Percentiles rank a stretch among this genome's conserved stretches.
These are phyloP conservation scores for Cerceris ruficornis DNA, from an alignment of 2,888 invertebrate species.

Conservation along the genomic window DNA sequence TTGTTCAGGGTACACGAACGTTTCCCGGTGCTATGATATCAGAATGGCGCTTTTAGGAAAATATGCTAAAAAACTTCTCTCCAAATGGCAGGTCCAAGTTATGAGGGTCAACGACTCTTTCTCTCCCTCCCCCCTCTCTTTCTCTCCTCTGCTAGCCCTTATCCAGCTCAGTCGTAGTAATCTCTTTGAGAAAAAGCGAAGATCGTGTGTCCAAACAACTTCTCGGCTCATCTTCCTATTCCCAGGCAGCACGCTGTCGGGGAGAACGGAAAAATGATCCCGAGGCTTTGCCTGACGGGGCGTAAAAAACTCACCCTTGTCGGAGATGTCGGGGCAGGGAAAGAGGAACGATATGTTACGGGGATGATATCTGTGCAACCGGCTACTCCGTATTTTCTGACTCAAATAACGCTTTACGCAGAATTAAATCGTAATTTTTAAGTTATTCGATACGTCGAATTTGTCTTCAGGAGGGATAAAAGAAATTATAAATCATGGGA, in stretches of 20 bases:
- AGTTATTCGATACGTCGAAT: too few species aligned
- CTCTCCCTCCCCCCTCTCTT: too few species aligned
- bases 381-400: background rate
- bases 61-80: background rate
- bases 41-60: too few species aligned
- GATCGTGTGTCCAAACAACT: constrained; percentile 49
- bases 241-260: constrained; percentile 14
- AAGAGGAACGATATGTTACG: constrained; percentile 21
- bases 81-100: background rate
- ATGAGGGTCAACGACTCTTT: constrained; percentile 21
- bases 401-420: background rate
- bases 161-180: constrained; percentile 19
- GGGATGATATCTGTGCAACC: constrained; percentile 15
- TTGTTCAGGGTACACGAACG: too few species aligned
- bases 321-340: constrained; percentile 38
- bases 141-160: background rate
- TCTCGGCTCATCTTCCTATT: constrained; percentile 51
- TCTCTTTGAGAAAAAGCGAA: constrained; percentile 19
- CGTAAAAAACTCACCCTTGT: constrained; percentile 36
- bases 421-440: too few species aligned
- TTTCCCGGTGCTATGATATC: too few species aligned
- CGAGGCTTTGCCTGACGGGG: constrained; percentile 49
- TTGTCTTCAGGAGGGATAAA: too few species aligned
- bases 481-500: too few species aligned
- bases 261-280: constrained; percentile 55